Percentiles rank a stretch among this genome's conserved stretches.
Conservation (phyloP, 2,797 vertebrate species). For the Bothrops alternatus region DNA sequence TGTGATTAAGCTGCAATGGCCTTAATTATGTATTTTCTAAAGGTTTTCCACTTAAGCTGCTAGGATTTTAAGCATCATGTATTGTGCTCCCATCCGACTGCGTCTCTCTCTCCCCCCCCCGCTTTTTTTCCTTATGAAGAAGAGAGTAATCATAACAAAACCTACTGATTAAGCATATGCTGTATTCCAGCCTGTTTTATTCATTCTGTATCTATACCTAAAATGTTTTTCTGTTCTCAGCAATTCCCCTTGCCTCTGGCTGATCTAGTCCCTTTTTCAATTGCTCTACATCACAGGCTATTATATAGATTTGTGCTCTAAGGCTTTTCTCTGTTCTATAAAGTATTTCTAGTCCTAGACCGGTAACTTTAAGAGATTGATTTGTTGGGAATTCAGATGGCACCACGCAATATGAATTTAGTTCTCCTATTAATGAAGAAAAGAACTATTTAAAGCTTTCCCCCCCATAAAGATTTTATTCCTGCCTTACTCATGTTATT, state of each 20-base stretch:
- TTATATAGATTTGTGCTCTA: slow-evolving; percentile 32
- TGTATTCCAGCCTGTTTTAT: slow-evolving; percentile 38
- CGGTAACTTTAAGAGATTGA: slow-evolving; percentile 20
- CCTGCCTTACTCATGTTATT: slow-evolving; percentile 23
- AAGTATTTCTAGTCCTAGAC: slow-evolving; percentile 22
- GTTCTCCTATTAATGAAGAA: slow-evolving; percentile 34
- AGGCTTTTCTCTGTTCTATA: slow-evolving; percentile 34
- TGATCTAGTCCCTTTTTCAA: slow-evolving; percentile 45
- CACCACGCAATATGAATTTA: not conserved
- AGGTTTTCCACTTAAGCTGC: slow-evolving; percentile 2
- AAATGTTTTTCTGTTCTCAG: slow-evolving; percentile 40
- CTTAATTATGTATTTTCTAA: slow-evolving; percentile 41
- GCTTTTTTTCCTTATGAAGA: not conserved
- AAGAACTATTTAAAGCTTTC: not conserved
- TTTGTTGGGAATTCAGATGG: slow-evolving; percentile 41
- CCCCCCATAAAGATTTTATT: not conserved
- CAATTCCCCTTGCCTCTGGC: slow-evolving; percentile 49
- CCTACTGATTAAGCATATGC: slow-evolving; percentile 45
- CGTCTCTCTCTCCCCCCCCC: not conserved
- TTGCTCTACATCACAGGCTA: not conserved
- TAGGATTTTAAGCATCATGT: slow-evolving; percentile 23
- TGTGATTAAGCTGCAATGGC: slow-evolving; percentile 3
- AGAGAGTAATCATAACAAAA: slow-evolving; percentile 39
- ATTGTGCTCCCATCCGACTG: slow-evolving; percentile 33
- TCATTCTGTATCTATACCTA: slow-evolving; percentile 34